A percentile compares a stretch with the other conserved stretches of the same genome.
phyloP scores from a whole-genome alignment of 2,888 invertebrate genomes.

The Melipona beecheii region DNA sequence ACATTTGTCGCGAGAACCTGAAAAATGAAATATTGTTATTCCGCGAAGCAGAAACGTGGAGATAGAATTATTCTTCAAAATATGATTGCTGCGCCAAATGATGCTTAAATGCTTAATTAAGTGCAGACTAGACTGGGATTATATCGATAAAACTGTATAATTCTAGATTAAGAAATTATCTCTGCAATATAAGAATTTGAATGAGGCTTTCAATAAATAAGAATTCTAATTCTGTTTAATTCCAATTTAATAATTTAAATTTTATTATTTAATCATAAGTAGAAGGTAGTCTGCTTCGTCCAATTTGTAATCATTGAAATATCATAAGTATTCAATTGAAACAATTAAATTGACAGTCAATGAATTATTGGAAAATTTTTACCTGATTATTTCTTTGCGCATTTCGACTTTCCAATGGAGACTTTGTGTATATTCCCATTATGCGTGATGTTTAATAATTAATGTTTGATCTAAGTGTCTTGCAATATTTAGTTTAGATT shows the following conservation, averaged over 20 bases:
- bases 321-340: neutral
- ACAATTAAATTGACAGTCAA: neutral
- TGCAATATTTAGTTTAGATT: neutral
- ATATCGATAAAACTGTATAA: too few species aligned
- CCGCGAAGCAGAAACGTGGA: too few species aligned
- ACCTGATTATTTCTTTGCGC: conserved; percentile 30
- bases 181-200: too few species aligned
- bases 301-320: neutral
- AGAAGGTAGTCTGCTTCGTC: fast-evolving
- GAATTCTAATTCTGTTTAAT: too few species aligned
- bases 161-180: too few species aligned
- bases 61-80: too few species aligned
- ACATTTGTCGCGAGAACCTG: conserved; percentile 87
- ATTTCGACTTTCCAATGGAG: conserved; percentile 8
- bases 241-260: too few species aligned
- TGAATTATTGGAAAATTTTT: neutral
- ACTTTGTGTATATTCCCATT: conserved; percentile 48
- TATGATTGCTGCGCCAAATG: too few species aligned
- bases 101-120: too few species aligned
- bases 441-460: neutral
- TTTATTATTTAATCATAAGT: neutral
- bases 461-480: neutral
- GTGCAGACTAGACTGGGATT: too few species aligned
- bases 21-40: too few species aligned
- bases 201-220: too few species aligned